These are phyloP conservation scores for Malacosoma neustria DNA, from an alignment of 2,888 invertebrate genomes.

Conservation along the genomic window DNA sequence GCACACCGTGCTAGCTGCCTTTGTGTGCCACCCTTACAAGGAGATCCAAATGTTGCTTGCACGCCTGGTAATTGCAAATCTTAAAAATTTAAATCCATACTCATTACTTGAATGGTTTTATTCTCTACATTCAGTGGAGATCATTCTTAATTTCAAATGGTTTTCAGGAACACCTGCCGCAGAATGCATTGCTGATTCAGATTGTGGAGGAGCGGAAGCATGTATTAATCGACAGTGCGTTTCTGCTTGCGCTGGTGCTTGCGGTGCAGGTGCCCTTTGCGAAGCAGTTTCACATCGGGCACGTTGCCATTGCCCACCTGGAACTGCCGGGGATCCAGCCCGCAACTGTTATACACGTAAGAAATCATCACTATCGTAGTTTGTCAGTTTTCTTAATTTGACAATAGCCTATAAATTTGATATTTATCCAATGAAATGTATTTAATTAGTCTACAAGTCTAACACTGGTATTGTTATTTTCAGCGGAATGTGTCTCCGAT, in stretches of 20 bases:
- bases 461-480: constrained; percentile 24
- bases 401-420: neutral
- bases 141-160: too few species aligned
- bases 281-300: constrained; percentile 85
- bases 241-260: constrained; percentile 88
- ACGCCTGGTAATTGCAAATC: constrained; percentile 70
- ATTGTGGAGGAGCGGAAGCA: constrained; percentile 85
- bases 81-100: too few species aligned
- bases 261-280: constrained; percentile 88
- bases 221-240: constrained; percentile 88
- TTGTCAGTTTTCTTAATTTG: too few species aligned
- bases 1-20: constrained; percentile 86
- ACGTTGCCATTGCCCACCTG: constrained; percentile 87
- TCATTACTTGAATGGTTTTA: too few species aligned
- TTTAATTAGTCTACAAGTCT: neutral
- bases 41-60: constrained; percentile 89
- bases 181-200: constrained; percentile 82
- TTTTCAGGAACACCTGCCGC: constrained; percentile 64
- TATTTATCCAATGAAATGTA: neutral
- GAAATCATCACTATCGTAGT: too few species aligned
- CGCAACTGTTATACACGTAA: constrained; percentile 90
- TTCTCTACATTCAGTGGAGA: too few species aligned
- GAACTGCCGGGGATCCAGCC: constrained; percentile 92
- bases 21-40: constrained; percentile 82
- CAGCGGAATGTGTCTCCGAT: constrained; percentile 87